Conservation (phyloP, 2,888 invertebrate species). For the Aproaerema taeniolella region DNA sequence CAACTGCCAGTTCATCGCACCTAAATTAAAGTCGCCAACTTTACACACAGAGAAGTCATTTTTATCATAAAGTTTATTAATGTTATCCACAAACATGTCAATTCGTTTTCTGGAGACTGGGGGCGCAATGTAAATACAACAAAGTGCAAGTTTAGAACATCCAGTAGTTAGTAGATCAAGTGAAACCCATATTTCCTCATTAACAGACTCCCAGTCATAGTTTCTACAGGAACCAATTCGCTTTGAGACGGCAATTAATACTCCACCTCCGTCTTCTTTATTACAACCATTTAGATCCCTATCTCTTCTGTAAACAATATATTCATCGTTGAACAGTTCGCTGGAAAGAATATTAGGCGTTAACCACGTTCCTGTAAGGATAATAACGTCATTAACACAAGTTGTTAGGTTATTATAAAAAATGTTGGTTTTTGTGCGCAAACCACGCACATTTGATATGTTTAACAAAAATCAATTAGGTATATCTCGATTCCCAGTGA, state of each 20-base stretch:
- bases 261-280: neutral
- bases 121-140: neutral
- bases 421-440: no score
- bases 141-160: neutral
- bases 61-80: neutral
- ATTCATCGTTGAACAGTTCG: neutral
- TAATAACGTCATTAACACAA: neutral
- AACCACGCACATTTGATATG: no score
- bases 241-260: neutral
- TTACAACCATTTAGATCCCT: neutral
- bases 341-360: neutral
- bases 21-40: constrained; percentile 1
- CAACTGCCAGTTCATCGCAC: neutral
- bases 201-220: neutral
- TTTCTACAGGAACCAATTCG: neutral
- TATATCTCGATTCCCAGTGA: no score
- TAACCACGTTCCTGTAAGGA: neutral
- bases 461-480: no score
- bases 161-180: neutral
- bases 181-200: neutral
- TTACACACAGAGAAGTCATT: neutral
- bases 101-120: neutral
- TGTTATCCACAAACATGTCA: neutral
- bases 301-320: neutral
- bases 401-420: no score